Base-by-base conservation (phyloP, 1,140 invertebrate genomes). In the Neodiprion virginianus region DNA sequence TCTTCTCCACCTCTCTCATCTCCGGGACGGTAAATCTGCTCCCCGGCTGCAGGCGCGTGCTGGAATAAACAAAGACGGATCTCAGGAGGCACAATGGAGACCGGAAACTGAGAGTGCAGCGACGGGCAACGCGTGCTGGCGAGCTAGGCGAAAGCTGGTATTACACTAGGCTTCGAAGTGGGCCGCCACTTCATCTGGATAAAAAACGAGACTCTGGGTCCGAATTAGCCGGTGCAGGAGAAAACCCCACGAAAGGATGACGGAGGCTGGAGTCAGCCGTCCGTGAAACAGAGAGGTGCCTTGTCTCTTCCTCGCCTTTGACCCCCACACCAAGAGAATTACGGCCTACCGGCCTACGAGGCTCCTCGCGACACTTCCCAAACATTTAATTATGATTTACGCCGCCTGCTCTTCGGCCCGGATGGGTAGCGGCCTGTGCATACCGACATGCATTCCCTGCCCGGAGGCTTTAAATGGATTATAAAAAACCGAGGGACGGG, bases 331-430 rank as follows among this genome's bases (percentile, higher is more conserved):
- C 53, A 61, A 3, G 8, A 61, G 53, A 61, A 61, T 14, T 61
- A 61, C 53, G 53, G n/a, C 53, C 53, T 61, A 61, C 53, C 3
- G 53, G 4, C 28, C 28, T 40, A 40, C 28, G 28, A 14, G 74
- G 49, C 48, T 69, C 17, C 49, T 53, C 72, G 74, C 72, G 77
- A 83, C 80, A 83, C 80, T 85, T 85, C 79, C 79, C 77, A 77
- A 78, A 78, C 82, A 70, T 84, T 86, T 85, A 85, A 86, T 86
- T 85, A 83, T 85, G 84, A 86, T 85, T 85, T 85, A 86, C 78
- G 77, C 65, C 76, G 76, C 71, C 74, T 81, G 77, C 75, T 61
- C 5, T 61, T 61, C 53, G 53, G 53, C 4, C n/a, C 53, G 53
- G 11, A 61, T 61, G 53, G 5, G 8, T 12, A 61, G 11, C 53